These are phyloP conservation scores for Melangyna quadrimaculata DNA, from an alignment of 2,888 invertebrate genomes.

Conservation along the genomic window DNA sequence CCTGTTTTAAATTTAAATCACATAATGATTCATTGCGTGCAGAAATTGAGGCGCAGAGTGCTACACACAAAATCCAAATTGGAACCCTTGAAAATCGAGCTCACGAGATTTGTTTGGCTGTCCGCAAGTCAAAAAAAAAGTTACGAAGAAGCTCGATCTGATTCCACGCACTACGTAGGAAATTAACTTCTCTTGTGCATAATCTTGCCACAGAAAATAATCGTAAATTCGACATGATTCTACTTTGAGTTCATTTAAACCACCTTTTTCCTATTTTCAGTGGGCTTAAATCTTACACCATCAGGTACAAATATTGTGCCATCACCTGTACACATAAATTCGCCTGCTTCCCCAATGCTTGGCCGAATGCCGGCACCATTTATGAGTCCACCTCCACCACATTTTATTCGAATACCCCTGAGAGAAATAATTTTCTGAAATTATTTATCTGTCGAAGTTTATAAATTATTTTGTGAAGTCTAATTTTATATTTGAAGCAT, in stretches of 20 bases:
- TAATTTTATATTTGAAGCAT: too few relatives aligned
- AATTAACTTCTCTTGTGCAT: constrained; percentile 81
- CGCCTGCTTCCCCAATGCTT: constrained; percentile 80
- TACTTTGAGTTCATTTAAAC: not conserved
- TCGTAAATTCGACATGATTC: constrained; percentile 67
- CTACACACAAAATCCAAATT: constrained; percentile 85
- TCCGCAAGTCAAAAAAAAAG: constrained; percentile 91
- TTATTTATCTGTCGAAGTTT: too few relatives aligned
- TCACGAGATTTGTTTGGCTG: constrained; percentile 92
- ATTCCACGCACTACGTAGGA: constrained; percentile 86
- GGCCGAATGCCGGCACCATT: constrained; percentile 84
- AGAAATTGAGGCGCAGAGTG: constrained; percentile 93
- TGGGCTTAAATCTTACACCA: constrained; percentile 69
- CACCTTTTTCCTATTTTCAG: constrained; percentile 67
- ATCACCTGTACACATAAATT: constrained; percentile 80
- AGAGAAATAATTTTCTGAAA: too few relatives aligned
- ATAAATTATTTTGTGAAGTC: too few relatives aligned
- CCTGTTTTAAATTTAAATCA: constrained; percentile 77
- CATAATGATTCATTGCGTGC: constrained; percentile 86
- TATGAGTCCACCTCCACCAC: constrained; percentile 84
- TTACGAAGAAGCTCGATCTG: constrained; percentile 89
- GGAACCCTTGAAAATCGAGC: constrained; percentile 91
- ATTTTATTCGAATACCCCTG: constrained; percentile 84
- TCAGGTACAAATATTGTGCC: constrained; percentile 76
- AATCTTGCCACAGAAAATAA: constrained; percentile 72